These are phyloP conservation scores for Apodemus speciosus DNA, from an alignment of 2,113 vertebrate genomes.

Conservation along the genomic window DNA sequence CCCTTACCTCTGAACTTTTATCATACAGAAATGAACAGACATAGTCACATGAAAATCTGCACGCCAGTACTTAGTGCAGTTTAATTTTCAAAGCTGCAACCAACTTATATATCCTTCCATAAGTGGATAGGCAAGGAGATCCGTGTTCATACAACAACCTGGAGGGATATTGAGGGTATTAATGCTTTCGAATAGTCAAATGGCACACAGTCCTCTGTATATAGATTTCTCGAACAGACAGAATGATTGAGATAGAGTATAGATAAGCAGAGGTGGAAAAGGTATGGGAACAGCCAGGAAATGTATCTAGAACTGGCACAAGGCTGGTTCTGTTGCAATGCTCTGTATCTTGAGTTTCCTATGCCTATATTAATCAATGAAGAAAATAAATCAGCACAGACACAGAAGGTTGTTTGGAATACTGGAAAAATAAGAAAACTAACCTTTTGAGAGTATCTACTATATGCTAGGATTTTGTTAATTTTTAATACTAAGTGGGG, in stretches of 20 bases:
- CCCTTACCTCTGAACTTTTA: neutral
- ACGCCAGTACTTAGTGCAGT: neutral
- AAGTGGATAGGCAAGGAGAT: neutral
- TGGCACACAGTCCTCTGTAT: neutral
- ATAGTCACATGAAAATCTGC: neutral
- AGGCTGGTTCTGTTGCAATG: neutral
- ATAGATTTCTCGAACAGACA: neutral
- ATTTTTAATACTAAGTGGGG: neutral
- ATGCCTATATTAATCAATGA: neutral
- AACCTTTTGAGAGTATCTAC: neutral
- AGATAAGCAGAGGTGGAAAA: neutral
- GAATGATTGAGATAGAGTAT: neutral
- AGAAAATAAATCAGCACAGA: neutral
- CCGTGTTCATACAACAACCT: neutral
- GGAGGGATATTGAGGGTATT: neutral
- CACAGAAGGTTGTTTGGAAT: neutral
- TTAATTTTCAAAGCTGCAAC: neutral
- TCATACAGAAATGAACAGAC: neutral
- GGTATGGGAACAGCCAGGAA: fast-evolving
- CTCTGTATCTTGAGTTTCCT: neutral
- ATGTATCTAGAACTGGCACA: neutral
- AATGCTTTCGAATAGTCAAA: neutral
- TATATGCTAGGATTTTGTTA: neutral
- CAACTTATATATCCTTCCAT: neutral
- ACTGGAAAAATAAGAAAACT: neutral